Conservation (phyloP, 2,888 invertebrate genomes). For the Operophtera brumata region DNA sequence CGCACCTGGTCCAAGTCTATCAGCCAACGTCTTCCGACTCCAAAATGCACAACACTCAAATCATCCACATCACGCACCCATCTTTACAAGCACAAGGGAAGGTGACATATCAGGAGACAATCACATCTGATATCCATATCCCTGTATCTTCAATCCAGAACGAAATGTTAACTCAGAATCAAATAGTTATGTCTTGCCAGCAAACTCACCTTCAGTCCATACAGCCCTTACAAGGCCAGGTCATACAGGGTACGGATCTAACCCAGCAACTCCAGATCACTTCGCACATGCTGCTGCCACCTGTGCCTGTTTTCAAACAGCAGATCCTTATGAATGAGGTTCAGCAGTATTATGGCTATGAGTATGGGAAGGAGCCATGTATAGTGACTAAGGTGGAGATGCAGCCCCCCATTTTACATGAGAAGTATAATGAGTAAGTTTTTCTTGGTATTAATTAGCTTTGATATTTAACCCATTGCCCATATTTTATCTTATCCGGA, state of each 20-base stretch:
- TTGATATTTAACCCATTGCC: no score
- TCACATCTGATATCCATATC: conserved; percentile 58
- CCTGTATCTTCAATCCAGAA: conserved; percentile 55
- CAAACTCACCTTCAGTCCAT: conserved; percentile 57
- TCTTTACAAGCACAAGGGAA: conserved; percentile 58
- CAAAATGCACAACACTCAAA: conserved; percentile 52
- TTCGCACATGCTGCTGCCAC: conserved; percentile 63
- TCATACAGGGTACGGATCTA: conserved; percentile 55
- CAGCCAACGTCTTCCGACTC: conserved; percentile 48
- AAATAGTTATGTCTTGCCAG: conserved; percentile 66
- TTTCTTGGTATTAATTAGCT: background rate
- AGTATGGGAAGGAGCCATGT: conserved; percentile 58
- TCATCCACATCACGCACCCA: conserved; percentile 61
- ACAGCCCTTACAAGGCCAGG: conserved; percentile 44
- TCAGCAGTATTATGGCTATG: conserved; percentile 61
- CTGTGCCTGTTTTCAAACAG: conserved; percentile 57
- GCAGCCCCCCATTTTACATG: conserved; percentile 38
- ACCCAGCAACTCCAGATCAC: conserved; percentile 61
- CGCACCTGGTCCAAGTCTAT: conserved; percentile 67
- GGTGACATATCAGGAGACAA: conserved; percentile 60
- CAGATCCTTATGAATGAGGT: conserved; percentile 60
- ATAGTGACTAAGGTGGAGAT: conserved; percentile 56
- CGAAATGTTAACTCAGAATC: conserved; percentile 59
- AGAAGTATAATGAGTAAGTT: conserved; percentile 58
- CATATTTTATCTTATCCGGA: no score